phyloP scores from a whole-genome alignment of 2,113 vertebrate genomes.

The Camelus dromedarius region DNA sequence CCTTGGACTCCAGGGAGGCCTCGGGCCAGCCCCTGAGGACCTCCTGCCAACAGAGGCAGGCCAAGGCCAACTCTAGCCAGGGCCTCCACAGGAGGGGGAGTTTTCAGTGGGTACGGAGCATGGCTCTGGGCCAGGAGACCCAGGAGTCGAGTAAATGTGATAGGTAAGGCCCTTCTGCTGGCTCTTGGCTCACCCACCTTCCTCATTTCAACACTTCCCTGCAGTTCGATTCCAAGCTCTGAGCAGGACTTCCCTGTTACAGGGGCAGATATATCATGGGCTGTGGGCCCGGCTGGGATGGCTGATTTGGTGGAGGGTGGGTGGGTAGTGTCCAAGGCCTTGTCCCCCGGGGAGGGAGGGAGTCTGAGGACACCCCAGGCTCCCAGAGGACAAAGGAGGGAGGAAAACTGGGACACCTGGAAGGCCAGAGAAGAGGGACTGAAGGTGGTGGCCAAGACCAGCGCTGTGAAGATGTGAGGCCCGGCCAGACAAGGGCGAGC shows the following conservation, averaged over 20 bases:
- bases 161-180: not conserved
- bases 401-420: not conserved
- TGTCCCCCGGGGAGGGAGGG: not conserved
- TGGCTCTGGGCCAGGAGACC: not conserved
- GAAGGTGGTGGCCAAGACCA: not conserved
- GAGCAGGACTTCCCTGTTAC: constrained; percentile 21
- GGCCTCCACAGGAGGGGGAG: not conserved
- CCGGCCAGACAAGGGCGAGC: not conserved
- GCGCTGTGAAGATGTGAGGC: too few relatives aligned
- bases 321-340: not conserved
- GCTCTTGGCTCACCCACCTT: not conserved
- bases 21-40: not conserved
- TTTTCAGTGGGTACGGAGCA: not conserved
- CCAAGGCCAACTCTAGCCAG: not conserved
- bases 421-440: not conserved
- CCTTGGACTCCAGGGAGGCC: not conserved
- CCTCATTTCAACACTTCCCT: constrained; percentile 44
- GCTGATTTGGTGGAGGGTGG: not conserved
- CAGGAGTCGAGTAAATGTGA: not conserved
- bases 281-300: not conserved
- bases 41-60: not conserved
- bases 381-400: not conserved
- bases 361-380: not conserved
- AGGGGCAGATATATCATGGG: not conserved
- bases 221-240: not conserved